Evolutionary conservation across 2,888 invertebrate species (phyloP), one percentile per base, ranked within the genome.

Genomic region (Halictus ligatus): DNA sequence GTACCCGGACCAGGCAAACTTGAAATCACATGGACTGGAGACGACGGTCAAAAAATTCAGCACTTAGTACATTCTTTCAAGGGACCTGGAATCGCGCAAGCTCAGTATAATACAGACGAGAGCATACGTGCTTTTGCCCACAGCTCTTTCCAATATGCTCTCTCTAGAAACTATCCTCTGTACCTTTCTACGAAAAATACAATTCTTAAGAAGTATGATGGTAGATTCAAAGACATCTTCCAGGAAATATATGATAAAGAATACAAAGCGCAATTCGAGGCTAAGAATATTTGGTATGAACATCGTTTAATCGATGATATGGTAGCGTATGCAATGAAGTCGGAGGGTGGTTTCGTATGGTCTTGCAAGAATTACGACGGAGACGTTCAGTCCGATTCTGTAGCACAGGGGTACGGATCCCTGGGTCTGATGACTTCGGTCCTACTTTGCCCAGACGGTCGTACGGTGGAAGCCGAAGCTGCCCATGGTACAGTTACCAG

Each of bases 331-430:
- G 97, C 98, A 54, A 98, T 99, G 98, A 99, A 99, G 95, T 98
- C 98, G 0, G 98, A 99, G 92, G 99, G 99, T 90, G 99, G 99
- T 69, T 99, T 99, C 95, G 99, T 99, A 0, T 99, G 99, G 99
- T 99, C 99, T 13, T 99, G 99, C 95, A 99, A 99, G 95, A 99
- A 99, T 95, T 99, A 99, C 95, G 99, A 99, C 94, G 99, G 99
- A 69, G 99, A 99, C 95, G 99, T 99, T 0, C 99, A 99, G 95
- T 99, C 99, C 0, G 99, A 99, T 95, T 98, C 99, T 0, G 98
- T 99, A 48, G 99, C 99, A 84, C 99, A 99, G 96, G 99, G 99
- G 54, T 98, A 98, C 92, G 98, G 99, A 21, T 99, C 99, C 0
- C 96, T 99, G 83, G 99, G 99, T 90, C 96, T 99, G 91, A 99